Evolutionary conservation across 2,888 invertebrate species (phyloP).

Genomic region (Macaria notata): DNA sequence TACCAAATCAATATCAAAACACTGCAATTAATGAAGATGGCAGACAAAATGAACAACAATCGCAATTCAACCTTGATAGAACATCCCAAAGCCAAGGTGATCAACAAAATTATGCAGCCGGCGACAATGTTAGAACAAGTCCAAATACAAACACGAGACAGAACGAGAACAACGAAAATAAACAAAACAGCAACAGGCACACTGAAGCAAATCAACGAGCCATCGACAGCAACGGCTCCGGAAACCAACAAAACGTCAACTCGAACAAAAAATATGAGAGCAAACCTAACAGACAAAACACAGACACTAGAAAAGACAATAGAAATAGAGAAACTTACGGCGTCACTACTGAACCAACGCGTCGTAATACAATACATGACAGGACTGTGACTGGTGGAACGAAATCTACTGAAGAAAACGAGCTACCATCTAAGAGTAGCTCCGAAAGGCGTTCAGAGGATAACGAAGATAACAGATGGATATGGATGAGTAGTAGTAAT

Average conservation of each 20-base stretch:
- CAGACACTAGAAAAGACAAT: conserved; percentile 1
- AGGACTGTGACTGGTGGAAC: conserved; percentile 10
- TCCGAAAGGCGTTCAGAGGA: conserved; percentile 7
- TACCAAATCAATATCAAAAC: background rate
- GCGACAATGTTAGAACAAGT: background rate
- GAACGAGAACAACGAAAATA: background rate
- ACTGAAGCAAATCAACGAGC: conserved; percentile 4
- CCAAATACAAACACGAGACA: background rate
- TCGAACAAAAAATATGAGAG: conserved; percentile 6
- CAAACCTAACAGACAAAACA: conserved; percentile 5
- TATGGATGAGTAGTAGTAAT: conserved; percentile 26
- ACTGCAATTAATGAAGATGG: background rate
- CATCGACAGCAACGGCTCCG: conserved; percentile 1
- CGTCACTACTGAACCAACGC: conserved; percentile 6
- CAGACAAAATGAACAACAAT: background rate
- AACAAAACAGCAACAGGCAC: conserved; percentile 5
- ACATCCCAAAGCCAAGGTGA: background rate
- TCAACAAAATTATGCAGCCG: background rate
- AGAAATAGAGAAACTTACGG: conserved; percentile 3
- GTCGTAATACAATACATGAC: conserved; percentile 4
- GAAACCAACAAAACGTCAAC: conserved; percentile 5
- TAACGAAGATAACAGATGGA: conserved; percentile 30
- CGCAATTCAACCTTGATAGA: background rate
- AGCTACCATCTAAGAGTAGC: conserved; percentile 10
- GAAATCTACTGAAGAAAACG: conserved; percentile 28